Evolutionary conservation across 2,797 vertebrate species (phyloP).

Genomic region (Notolabrus celidotus): DNA sequence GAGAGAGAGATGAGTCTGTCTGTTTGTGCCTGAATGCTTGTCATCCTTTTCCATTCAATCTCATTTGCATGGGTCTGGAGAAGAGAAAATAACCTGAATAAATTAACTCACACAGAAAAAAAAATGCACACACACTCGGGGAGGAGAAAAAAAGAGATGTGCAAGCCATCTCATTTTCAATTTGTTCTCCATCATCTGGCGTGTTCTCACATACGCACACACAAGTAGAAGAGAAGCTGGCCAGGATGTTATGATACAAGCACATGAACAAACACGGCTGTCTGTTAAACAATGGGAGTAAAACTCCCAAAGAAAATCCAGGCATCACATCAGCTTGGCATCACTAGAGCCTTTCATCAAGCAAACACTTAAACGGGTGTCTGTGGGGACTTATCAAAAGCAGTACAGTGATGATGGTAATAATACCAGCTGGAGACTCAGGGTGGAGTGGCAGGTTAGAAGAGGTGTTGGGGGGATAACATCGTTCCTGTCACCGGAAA

Average conservation of each 20-base stretch:
- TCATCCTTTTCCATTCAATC: constrained; percentile 81
- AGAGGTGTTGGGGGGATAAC: constrained; percentile 45
- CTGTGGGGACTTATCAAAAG: constrained; percentile 72
- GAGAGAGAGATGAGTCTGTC: constrained; percentile 70
- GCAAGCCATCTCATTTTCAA: constrained; percentile 82
- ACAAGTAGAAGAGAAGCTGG: constrained; percentile 22
- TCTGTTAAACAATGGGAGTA: constrained; percentile 52
- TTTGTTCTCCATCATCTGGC: constrained; percentile 79
- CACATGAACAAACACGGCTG: constrained; percentile 38
- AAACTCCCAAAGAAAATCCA: constrained; percentile 33
- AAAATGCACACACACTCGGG: constrained; percentile 10
- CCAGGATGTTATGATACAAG: constrained; percentile 20
- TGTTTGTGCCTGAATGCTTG: constrained; percentile 79
- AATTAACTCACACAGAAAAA: constrained; percentile 72
- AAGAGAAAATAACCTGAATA: constrained; percentile 85
- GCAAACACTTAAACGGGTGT: constrained; percentile 64
- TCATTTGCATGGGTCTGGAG: constrained; percentile 85
- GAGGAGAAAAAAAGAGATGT: constrained; percentile 21
- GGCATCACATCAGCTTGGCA: constrained; percentile 63
- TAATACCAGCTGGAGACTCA: constrained; percentile 73
- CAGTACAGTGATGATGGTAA: constrained; percentile 50
- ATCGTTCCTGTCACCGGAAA: constrained; percentile 77
- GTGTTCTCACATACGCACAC: constrained; percentile 60
- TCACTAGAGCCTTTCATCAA: constrained; percentile 64
- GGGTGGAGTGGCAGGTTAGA: constrained; percentile 35